These are phyloP conservation scores for Phoxinus dragarum DNA, from an alignment of 2,797 vertebrate species.

Conservation along the genomic window DNA sequence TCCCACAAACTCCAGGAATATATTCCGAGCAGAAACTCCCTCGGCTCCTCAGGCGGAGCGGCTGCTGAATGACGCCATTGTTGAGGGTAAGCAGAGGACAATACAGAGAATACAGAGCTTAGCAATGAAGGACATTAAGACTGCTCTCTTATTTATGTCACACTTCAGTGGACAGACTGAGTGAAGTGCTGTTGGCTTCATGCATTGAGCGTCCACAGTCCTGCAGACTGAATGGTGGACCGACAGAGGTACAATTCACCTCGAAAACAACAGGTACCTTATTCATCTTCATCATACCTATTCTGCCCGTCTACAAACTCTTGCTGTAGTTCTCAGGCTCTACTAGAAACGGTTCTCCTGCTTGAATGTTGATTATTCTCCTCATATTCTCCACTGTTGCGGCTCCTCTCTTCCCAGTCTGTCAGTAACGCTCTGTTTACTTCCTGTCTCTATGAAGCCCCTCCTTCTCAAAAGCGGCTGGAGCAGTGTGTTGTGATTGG, in stretches of 20 bases:
- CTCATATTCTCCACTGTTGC: too few species aligned
- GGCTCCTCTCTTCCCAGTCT: too few species aligned
- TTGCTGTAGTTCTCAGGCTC: not conserved
- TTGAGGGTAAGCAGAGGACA: conserved; percentile 78
- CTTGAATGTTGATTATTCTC: not conserved
- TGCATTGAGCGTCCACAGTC: conserved; percentile 67
- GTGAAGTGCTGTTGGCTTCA: conserved; percentile 80
- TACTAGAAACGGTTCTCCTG: not conserved
- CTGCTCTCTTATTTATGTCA: conserved; percentile 20
- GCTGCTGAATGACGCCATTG: conserved; percentile 82
- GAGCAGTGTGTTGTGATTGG: too few species aligned
- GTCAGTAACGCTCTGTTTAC: too few species aligned
- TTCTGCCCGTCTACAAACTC: too few species aligned
- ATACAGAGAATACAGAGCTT: not conserved
- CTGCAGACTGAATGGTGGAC: conserved; percentile 70
- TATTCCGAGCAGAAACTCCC: conserved; percentile 84
- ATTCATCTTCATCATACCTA: not conserved
- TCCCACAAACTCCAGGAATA: conserved; percentile 73
- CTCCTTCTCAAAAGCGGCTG: too few species aligned
- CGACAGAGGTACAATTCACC: conserved; percentile 63
- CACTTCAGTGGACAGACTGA: conserved; percentile 83
- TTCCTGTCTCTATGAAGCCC: too few species aligned
- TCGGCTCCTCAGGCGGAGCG: conserved; percentile 82
- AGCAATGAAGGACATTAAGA: not conserved
- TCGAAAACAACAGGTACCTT: conserved; percentile 68